Percentiles rank a stretch among this genome's conserved stretches.
These are phyloP conservation scores for Sebastolobus altivelis DNA, from an alignment of 2,797 vertebrate species.

Conservation along the genomic window DNA sequence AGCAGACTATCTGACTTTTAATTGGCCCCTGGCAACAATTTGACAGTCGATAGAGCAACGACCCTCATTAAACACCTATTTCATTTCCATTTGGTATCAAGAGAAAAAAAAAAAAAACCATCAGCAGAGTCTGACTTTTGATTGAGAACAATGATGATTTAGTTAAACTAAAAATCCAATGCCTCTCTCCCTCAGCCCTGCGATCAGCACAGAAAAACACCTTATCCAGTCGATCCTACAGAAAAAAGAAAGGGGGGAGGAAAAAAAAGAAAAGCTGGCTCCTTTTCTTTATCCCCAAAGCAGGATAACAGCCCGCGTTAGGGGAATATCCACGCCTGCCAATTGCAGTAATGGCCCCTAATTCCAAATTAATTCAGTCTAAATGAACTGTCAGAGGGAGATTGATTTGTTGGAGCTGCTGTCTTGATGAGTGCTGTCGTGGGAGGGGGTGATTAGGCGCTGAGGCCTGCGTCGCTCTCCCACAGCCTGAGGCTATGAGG, in stretches of 20 bases:
- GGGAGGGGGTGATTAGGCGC: slow-evolving; percentile 89
- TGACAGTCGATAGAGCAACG: slow-evolving; percentile 76
- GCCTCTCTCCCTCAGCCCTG: slow-evolving; percentile 75
- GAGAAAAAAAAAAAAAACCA: slow-evolving; percentile 54
- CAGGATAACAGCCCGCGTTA: slow-evolving; percentile 85
- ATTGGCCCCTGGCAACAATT: slow-evolving; percentile 71
- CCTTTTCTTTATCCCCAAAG: slow-evolving; percentile 82
- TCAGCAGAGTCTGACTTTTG: slow-evolving; percentile 77
- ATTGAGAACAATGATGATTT: slow-evolving; percentile 85
- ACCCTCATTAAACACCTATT: slow-evolving; percentile 79
- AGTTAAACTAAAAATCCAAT: slow-evolving; percentile 84
- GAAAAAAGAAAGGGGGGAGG: slow-evolving; percentile 15
- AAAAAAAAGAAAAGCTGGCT: slow-evolving; percentile 73
- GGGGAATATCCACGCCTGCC: slow-evolving; percentile 92
- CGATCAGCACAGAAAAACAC: slow-evolving; percentile 82
- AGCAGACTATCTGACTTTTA: slow-evolving; percentile 58
- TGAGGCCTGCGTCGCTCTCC: slow-evolving; percentile 82
- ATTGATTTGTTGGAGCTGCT: slow-evolving; percentile 93
- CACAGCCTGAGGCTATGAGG: slow-evolving; percentile 82
- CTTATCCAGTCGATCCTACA: slow-evolving; percentile 82
- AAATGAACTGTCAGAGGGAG: slow-evolving; percentile 95
- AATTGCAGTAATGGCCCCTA: slow-evolving; percentile 93
- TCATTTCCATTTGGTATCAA: slow-evolving; percentile 65
- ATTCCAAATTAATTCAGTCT: slow-evolving; percentile 98
- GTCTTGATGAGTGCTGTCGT: slow-evolving; percentile 89